Evolutionary conservation across 2,888 invertebrate species (phyloP), one percentile per base, ranked within the genome.

Genomic region (Eupithecia inturbata): DNA sequence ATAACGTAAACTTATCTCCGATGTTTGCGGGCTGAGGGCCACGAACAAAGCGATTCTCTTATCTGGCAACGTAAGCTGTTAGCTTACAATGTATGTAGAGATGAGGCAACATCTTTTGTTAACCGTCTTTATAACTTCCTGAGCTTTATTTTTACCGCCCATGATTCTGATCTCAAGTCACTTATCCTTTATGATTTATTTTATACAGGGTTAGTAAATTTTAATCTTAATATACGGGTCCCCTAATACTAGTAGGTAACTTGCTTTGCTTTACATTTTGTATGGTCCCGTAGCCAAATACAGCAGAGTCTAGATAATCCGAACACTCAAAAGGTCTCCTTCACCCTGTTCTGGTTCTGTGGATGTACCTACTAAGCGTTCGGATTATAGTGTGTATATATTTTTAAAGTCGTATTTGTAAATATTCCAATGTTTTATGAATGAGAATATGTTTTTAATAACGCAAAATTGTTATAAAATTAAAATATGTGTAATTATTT

Each of bases 1-100:
- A 88, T 88, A 86, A 82, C 80, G 77, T 81, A 70, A 77, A 82
- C 78, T 84, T 86, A 88, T 87, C 85, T 82, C 72, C 76, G 77
- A 81, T 84, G 84, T 84, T 83, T 84, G 82, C 45, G 68, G 66
- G 71, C 68, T 22, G 14, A 19, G 68, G 68, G 45, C 41, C 10
- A 68, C 63, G 19, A 64, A 70, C 66, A 71, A 71, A 68, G 72
- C 63, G 72, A 7, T 26, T 39, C 45, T 71, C 71, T 74, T 74
- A 74, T 74, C 74, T 68, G n/a, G n/a, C n/a, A 62, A 28, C 63
- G 14, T 57, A 60, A 41, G 64, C 67, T 73, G 49, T 63, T 66
- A 49, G 45, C 68, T 71, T 71, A 66, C 67, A n/a, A 64, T 64
- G 64, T 64, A 31, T 63, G 70, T 68, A 26, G 26, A 39, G 63